These are phyloP conservation scores for Tholera decimalis DNA, from an alignment of 2,888 invertebrate species.

Conservation along the genomic window DNA sequence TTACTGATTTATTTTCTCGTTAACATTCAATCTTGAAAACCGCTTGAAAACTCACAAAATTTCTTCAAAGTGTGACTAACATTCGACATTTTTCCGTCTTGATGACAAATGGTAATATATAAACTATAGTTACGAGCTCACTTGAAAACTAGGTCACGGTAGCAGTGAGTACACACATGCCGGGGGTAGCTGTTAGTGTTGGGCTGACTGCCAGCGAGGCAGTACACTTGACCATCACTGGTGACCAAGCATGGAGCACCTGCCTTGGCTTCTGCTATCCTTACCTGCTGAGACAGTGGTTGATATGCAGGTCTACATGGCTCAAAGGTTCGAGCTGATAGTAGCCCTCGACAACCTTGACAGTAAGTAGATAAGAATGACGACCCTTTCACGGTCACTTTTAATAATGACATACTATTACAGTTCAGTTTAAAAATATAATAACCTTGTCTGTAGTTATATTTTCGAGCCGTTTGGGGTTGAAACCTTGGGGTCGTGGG, in stretches of 20 bases:
- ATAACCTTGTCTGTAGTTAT: too few relatives aligned
- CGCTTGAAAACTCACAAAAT: too few relatives aligned
- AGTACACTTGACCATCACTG: neutral
- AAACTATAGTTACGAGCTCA: neutral
- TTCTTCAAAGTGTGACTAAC: neutral
- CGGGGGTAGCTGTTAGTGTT: neutral
- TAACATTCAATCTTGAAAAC: neutral
- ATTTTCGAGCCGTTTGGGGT: too few relatives aligned
- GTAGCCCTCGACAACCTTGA: neutral
- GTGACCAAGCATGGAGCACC: too few relatives aligned
- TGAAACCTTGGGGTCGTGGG: too few relatives aligned
- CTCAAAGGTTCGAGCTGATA: neutral
- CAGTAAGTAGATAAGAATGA: conserved; percentile 12
- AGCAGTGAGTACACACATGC: neutral
- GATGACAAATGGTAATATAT: neutral
- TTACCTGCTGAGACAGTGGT: conserved; percentile 7
- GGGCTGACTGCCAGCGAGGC: neutral
- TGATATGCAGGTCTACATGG: conserved; percentile 1
- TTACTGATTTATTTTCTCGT: neutral
- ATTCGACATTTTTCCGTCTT: neutral
- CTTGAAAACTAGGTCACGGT: conserved; percentile 24
- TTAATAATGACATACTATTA: neutral
- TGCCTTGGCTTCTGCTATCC: neutral
- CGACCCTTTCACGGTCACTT: neutral
- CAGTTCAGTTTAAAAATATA: neutral